Evolutionary conservation across 2,888 invertebrate genomes (phyloP).

Genomic region (Drosophila putrida): DNA sequence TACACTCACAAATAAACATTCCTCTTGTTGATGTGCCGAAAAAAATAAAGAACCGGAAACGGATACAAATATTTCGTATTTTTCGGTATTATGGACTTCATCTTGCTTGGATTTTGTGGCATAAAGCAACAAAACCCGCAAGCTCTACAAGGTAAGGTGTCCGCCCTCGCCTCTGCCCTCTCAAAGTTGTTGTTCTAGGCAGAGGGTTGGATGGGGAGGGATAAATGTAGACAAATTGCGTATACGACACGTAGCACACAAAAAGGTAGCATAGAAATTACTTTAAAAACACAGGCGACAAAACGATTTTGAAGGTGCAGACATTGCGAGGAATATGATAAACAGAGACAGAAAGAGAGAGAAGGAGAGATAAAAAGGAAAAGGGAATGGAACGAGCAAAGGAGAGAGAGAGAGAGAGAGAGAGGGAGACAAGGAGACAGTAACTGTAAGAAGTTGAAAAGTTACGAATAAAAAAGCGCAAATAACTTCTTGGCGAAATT

Average conservation of each 20-base stretch:
- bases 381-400: too few relatives aligned
- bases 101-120: constrained; percentile 58
- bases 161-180: neutral
- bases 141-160: constrained; percentile 30
- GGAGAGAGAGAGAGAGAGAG: neutral
- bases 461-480: constrained; percentile 33
- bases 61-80: constrained; percentile 67
- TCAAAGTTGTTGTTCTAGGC: neutral
- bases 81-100: constrained; percentile 65
- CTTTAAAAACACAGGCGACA: constrained; percentile 46
- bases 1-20: neutral
- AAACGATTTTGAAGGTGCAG: constrained; percentile 35
- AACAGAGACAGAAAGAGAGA: neutral
- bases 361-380: neutral
- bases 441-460: constrained; percentile 21
- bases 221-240: constrained; percentile 68
- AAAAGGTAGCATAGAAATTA: constrained; percentile 64
- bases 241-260: constrained; percentile 59
- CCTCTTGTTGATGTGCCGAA: constrained; percentile 25
- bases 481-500: constrained; percentile 20
- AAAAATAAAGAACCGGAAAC: constrained; percentile 43
- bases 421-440: neutral
- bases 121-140: constrained; percentile 56
- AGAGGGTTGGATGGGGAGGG: neutral
- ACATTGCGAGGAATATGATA: neutral